Percentiles rank a stretch among this genome's conserved stretches.
These are phyloP conservation scores for Drosophila imparisetae DNA, from an alignment of 2,888 invertebrate species.

Conservation along the genomic window DNA sequence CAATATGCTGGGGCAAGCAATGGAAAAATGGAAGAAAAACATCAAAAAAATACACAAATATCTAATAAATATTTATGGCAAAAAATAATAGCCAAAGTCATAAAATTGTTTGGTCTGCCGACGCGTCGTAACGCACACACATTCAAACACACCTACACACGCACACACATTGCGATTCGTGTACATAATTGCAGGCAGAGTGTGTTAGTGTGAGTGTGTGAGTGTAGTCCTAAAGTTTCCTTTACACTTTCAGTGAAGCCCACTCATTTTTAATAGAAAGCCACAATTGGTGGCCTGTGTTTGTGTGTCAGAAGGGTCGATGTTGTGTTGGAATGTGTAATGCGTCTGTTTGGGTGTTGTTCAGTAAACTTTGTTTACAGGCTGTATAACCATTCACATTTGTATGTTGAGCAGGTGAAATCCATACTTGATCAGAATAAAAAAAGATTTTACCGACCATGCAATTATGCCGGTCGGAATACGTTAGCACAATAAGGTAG, in stretches of 20 bases:
- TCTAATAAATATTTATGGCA: slow-evolving; percentile 73
- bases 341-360: not conserved
- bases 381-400: not conserved
- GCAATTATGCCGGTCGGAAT: not conserved
- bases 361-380: not conserved
- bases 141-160: slow-evolving; percentile 11
- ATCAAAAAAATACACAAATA: slow-evolving; percentile 40
- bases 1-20: slow-evolving; percentile 4
- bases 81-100: slow-evolving; percentile 61
- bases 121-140: slow-evolving; percentile 6
- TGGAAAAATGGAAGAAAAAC: not conserved
- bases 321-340: not conserved
- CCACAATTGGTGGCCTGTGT: slow-evolving; percentile 32
- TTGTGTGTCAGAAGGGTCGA: not conserved
- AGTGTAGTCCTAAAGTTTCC: slow-evolving; percentile 26
- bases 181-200: slow-evolving; percentile 36
- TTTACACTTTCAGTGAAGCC: slow-evolving; percentile 42
- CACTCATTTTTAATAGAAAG: slow-evolving; percentile 55
- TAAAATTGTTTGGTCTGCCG: slow-evolving; percentile 60
- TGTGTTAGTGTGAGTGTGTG: slow-evolving; percentile 2
- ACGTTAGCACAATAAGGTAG: not conserved
- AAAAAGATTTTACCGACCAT: not conserved
- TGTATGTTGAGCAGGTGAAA: slow-evolving; percentile 1
- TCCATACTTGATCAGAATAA: slow-evolving; percentile 4
- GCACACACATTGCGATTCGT: slow-evolving; percentile 11